Evolutionary conservation across 2,797 vertebrate species (phyloP).

Genomic region (Alca torda): DNA sequence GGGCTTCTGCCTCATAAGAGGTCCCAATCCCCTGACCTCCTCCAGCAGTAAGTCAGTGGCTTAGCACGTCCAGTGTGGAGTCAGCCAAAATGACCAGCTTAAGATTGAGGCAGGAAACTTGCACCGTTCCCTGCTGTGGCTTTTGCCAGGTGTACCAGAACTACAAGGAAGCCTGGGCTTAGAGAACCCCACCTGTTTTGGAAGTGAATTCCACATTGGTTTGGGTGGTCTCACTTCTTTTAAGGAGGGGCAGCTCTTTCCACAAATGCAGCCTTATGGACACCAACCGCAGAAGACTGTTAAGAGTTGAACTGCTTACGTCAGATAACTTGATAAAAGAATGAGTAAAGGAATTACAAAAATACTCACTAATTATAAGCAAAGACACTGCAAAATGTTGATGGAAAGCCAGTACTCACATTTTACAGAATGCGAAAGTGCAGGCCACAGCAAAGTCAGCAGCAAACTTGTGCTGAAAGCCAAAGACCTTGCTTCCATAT

Average conservation of each 20-base stretch:
- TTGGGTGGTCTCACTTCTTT: neutral
- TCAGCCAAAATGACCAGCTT: accelerated
- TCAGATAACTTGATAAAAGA: neutral
- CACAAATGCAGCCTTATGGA: neutral
- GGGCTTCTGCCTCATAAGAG: accelerated
- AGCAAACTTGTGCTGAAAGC: accelerated
- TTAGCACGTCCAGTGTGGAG: accelerated
- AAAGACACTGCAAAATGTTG: neutral
- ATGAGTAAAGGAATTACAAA: neutral
- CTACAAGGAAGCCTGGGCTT: neutral
- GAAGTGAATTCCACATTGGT: neutral
- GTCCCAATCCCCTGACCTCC: neutral
- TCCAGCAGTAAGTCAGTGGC: neutral
- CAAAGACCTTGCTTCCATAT: neutral
- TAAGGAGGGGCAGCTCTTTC: neutral
- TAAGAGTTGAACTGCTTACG: neutral
- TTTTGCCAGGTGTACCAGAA: neutral
- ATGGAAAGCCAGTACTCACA: neutral
- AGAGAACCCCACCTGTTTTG: neutral
- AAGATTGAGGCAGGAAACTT: accelerated
- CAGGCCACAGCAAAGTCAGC: neutral
- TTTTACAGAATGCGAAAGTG: neutral
- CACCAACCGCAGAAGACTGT: neutral
- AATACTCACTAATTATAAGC: neutral
- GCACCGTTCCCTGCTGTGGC: accelerated